phyloP scores from a whole-genome alignment of 2,888 invertebrate genomes.

The Stenchaetothrips biformis region DNA sequence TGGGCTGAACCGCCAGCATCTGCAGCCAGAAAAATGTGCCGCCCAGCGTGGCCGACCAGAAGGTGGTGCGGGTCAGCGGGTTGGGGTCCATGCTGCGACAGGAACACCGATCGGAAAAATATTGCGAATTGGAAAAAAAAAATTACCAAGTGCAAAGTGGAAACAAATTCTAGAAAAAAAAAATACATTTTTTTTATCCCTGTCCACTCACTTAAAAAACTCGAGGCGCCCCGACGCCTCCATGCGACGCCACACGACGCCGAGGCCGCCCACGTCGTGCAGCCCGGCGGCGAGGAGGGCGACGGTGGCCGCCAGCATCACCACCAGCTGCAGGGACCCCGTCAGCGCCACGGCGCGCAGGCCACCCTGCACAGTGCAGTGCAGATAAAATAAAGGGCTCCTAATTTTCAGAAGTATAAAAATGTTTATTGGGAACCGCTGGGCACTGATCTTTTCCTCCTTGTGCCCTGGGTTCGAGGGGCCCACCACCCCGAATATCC shows the following conservation, averaged over 20 bases:
- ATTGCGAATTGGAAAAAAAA: too few species aligned
- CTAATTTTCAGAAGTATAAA: too few species aligned
- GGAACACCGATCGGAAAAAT: too few species aligned
- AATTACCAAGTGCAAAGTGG: too few species aligned
- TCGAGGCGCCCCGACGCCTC: constrained; percentile 42
- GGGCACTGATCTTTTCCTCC: not conserved
- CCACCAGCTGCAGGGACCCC: constrained; percentile 45
- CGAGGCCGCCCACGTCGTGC: constrained; percentile 43
- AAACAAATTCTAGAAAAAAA: too few species aligned
- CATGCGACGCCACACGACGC: constrained; percentile 43
- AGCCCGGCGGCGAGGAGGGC: constrained; percentile 44
- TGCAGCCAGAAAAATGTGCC: constrained; percentile 13
- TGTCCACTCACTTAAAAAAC: constrained; percentile 43
- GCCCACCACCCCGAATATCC: not conserved
- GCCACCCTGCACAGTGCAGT: constrained; percentile 43
- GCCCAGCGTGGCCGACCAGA: not conserved
- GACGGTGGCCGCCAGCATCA: constrained; percentile 43
- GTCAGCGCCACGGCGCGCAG: constrained; percentile 47
- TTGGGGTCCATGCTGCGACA: not conserved
- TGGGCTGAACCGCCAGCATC: constrained; percentile 2
- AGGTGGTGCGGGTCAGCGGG: constrained; percentile 10
- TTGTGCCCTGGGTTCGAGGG: not conserved
- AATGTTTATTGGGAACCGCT: not conserved
- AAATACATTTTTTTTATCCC: too few species aligned
- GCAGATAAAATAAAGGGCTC: too few species aligned